phyloP scores from a whole-genome alignment of 2,797 vertebrate genomes.

The Lagorchestes hirsutus region DNA sequence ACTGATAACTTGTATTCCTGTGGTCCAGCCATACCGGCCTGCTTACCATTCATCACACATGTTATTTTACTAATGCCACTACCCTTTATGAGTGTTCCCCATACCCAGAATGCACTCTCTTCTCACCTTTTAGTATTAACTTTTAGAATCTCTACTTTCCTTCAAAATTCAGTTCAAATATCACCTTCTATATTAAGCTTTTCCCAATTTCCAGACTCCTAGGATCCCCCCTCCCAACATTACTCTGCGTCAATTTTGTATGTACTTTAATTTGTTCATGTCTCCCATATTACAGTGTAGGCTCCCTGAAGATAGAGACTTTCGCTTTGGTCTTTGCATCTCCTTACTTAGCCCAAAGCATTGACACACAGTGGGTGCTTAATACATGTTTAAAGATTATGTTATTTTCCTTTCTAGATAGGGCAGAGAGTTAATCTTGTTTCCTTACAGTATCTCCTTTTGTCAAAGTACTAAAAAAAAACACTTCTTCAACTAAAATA shows the following conservation, averaged over 20 bases:
- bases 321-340: not conserved
- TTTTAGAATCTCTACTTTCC: not conserved
- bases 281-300: not conserved
- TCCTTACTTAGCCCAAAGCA: not conserved
- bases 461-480: not conserved
- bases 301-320: not conserved
- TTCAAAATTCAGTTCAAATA: not conserved
- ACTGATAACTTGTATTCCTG: not conserved
- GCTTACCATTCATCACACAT: not conserved
- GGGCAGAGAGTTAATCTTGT: not conserved
- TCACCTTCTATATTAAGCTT: not conserved
- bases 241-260: not conserved
- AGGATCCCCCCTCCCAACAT: not conserved
- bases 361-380: not conserved
- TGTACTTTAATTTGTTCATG: not conserved
- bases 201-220: not conserved
- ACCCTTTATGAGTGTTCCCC: not conserved
- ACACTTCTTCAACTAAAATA: constrained; percentile 29
- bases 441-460: not conserved
- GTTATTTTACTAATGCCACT: not conserved
- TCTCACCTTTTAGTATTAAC: not conserved
- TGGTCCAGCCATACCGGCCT: not conserved
- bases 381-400: not conserved
- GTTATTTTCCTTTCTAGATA: not conserved
- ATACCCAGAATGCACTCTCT: not conserved